Evolutionary conservation across 2,888 invertebrate genomes (phyloP).

Genomic region (Tridacna gigas): DNA sequence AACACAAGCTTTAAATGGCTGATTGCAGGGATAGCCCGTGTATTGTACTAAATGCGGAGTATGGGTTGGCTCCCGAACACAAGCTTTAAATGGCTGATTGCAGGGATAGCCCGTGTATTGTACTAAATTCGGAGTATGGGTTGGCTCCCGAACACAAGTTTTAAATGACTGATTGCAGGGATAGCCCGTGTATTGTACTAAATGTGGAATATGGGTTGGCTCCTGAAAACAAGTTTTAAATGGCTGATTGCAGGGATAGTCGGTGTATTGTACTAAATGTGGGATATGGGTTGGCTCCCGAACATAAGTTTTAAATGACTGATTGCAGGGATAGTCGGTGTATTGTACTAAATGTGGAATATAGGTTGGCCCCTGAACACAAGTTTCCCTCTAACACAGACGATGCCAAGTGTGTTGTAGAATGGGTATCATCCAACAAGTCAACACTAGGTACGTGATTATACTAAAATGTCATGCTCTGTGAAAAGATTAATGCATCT

Average conservation of each 20-base stretch:
- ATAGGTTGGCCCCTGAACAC: slow-evolving; percentile 80
- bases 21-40: slow-evolving; percentile 78
- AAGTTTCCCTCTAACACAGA: slow-evolving; percentile 80
- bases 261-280: slow-evolving; percentile 81
- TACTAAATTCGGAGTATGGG: slow-evolving; percentile 82
- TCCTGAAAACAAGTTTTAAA: too few species aligned
- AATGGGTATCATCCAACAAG: slow-evolving; percentile 80
- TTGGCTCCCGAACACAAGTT: too few species aligned
- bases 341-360: slow-evolving; percentile 82
- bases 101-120: slow-evolving; percentile 80
- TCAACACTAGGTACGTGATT: slow-evolving; percentile 70
- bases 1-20: too few species aligned
- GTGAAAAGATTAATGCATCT: too few species aligned
- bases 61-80: too few species aligned
- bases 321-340: slow-evolving; percentile 75
- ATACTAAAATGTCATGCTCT: too few species aligned
- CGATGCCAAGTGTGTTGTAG: slow-evolving; percentile 77
- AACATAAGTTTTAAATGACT: too few species aligned
- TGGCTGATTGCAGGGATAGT: too few species aligned
- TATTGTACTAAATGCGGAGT: slow-evolving; percentile 81
- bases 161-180: too few species aligned
- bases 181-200: slow-evolving; percentile 80
- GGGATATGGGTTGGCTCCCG: slow-evolving; percentile 81
- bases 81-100: too few species aligned
- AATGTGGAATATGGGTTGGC: slow-evolving; percentile 82